Base-by-base conservation (phyloP, 92 coral and sea anemone genomes). In the Actinernus sp. region DNA sequence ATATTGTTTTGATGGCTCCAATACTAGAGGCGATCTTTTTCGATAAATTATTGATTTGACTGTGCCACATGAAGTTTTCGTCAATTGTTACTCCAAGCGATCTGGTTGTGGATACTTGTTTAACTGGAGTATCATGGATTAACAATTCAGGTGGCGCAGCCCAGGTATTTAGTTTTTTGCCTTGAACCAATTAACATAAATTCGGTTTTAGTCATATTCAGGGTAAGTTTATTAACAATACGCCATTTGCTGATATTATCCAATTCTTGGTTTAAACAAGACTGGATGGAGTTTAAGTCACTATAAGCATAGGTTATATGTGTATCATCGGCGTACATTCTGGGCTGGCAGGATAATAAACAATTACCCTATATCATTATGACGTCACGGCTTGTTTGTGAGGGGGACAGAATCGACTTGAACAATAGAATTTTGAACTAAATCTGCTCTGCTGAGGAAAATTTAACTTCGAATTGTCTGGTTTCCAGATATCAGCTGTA, bases 301-400 rank as follows among this genome's bases (percentile, higher is more conserved):
- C 26, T 27, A 34, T 61, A 47, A 10, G 58, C 58, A 55, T 61
- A 21, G 18, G 71, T 72, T 33, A 72, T n/a, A 33, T 75, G 72
- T 26, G 74, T 75, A 41, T 74, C 81, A 39, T 74, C 78, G 40
- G 81, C 82, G 57, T 63, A 75, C 74, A 75, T 75, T 37, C 59
- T 45, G 44, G 76, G 41, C 26, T 65, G 55, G 43, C 76, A 45
- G 37, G 43, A 37, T 63, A 47, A 23, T 21, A 60, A 48, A 12
- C 3, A 12, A 3, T 3, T n/a, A n/a, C n/a, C n/a, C n/a, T n/a
- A n/a, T n/a, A n/a, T n/a, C n/a, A n/a, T n/a, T n/a, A n/a, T n/a
- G n/a, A n/a, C n/a, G n/a, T n/a, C n/a, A n/a, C n/a, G n/a, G n/a
- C n/a, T n/a, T n/a, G n/a, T n/a, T n/a, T n/a, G n/a, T n/a, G n/a